Base-by-base conservation (phyloP, 2,797 vertebrate genomes). In the Chromobotia macracanthus region DNA sequence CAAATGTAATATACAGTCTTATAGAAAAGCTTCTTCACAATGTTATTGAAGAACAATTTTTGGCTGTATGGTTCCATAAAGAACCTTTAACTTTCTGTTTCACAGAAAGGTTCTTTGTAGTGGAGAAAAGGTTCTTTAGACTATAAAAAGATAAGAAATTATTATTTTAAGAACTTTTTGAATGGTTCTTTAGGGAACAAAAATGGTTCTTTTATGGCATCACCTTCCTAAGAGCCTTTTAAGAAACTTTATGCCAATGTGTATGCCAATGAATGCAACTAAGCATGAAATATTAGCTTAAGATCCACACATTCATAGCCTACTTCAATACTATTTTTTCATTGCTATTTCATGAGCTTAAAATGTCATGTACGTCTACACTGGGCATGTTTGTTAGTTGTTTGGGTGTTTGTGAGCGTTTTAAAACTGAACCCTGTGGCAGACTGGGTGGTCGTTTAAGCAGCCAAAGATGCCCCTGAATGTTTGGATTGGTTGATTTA, bases 401-500 rank as follows among this genome's bases (percentile, higher is more conserved):
- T 89, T 84, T 83, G 79, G 83, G 83, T 38, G 84, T 90, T 88
- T 80, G 82, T 85, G 65, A 41, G 82, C 81, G 82, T 88, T 87
- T 77, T 13, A 65, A 85, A 73, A 88, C 89, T 84, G 53, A 85
- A 81, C 76, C 81, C 60, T 78, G 80, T n/a, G 86, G 87, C 87
- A 72, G 84, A 74, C 82, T 91, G 91, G 92, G 92, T 92, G 92
- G 93, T 82, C 91, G 1, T 1, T 31, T 82, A 65, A 46, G 4
- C 35, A 63, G 89, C 90, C 92, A 93, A 91, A 84, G 89, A 91
- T 91, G 89, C 85, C 85, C 84, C 31, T 55, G 75, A 38, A 51
- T 92, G 89, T 94, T 93, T 92, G 90, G 90, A 91, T 89, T 87
- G 79, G 48, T 74, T 88, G 85, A 85, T 91, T 89, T 93, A 92